Evolutionary conservation across 1,140 invertebrate genomes (phyloP), one percentile per base, ranked within the genome.

Genomic region (Helicorthomorpha holstii): DNA sequence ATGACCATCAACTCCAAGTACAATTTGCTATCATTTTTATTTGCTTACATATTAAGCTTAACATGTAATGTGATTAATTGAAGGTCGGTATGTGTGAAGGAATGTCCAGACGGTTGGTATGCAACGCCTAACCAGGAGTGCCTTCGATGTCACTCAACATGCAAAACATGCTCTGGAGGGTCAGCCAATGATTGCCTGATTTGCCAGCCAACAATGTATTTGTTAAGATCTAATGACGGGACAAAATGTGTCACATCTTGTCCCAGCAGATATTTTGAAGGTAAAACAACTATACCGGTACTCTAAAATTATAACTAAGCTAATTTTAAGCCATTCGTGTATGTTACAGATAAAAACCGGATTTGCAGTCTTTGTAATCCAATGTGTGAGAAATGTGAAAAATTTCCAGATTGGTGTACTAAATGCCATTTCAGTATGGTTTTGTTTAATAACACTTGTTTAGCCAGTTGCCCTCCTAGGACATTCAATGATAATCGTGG

Each of bases 101-200:
- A 53, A n/a, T 75, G 74, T 60, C 72, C 73, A 14, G 60, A 64
- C 44, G 38, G 48, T 29, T 48, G 41, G 22, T 21, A 24, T 7
- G 52, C 52, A 16, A 48, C 41, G 19, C 3, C 29, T 10, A 41
- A 34, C 16, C 50, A 48, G 4, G 48, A 58, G 7, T 73, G 72
- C 55, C 52, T 60, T 3, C 59, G 61, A 7, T 79, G 77, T 62
- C 76, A 79, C 62, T 79, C 79, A 59, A 66, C 70, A 2, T 79
- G 77, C 59, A 63, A 66, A 54, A 62, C 61, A 4, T 79, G 77
- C 56, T 58, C 57, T 3, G 75, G 75, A 4, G 69, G 73, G 0
- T 68, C 70, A 54, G 73, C 75, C 58, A 72, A 75, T 53, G 64
- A 78, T 52, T 79, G 77, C 57, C 61, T 60, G 10, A 52, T 58